Evolutionary conservation across 2,113 vertebrate species (phyloP).

Genomic region (Ochotona curzoniae): DNA sequence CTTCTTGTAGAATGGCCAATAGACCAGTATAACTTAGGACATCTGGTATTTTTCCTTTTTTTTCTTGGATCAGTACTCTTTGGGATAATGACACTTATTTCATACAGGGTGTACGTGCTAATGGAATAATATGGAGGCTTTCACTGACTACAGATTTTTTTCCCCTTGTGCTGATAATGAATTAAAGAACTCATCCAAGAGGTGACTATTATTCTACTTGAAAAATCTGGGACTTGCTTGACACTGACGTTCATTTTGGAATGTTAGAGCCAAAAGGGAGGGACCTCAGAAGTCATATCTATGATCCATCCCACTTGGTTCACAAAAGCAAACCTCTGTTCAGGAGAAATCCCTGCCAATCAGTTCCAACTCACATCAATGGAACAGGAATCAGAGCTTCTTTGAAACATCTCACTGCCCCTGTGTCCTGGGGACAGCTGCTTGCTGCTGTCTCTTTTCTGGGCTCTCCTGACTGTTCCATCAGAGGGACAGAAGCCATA

Average conservation of each 20-base stretch:
- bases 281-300: not conserved
- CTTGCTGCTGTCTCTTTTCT: too few species aligned
- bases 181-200: not conserved
- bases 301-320: not conserved
- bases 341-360: not conserved
- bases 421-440: not conserved
- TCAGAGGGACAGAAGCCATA: too few species aligned
- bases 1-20: not conserved
- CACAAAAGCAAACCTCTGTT: not conserved
- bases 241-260: not conserved
- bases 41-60: not conserved
- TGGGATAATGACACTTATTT: not conserved
- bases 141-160: not conserved
- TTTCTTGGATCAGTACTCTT: not conserved
- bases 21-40: not conserved
- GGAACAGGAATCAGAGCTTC: not conserved
- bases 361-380: not conserved
- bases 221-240: not conserved
- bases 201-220: not conserved
- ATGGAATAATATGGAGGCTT: not conserved
- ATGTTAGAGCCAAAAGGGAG: not conserved
- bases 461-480: too few species aligned
- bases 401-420: not conserved
- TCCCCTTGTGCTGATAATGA: not conserved
- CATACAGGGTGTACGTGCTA: not conserved